Evolutionary conservation across 92 coral and sea anemone species (phyloP).

Genomic region (Zoanthus sociatus): DNA sequence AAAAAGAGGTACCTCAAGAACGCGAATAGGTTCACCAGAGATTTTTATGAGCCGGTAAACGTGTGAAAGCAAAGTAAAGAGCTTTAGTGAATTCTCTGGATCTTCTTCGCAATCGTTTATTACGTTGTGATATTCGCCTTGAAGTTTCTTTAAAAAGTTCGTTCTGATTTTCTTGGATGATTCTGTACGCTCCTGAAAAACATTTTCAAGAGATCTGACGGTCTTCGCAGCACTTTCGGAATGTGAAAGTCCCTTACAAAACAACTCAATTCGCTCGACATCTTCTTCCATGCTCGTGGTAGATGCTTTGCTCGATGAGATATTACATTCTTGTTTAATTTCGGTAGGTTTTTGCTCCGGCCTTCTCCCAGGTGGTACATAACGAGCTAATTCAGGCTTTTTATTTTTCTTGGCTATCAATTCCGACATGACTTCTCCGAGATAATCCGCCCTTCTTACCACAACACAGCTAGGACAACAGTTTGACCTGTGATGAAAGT

Average conservation of each 20-base stretch:
- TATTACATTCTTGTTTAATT: neutral
- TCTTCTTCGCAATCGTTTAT: neutral
- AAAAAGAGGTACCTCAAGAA: constrained; percentile 23
- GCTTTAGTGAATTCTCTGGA: constrained; percentile 26
- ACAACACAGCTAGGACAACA: too few species aligned
- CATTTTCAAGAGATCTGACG: neutral
- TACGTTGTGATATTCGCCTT: constrained; percentile 25
- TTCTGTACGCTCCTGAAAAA: constrained; percentile 26
- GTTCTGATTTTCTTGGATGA: neutral
- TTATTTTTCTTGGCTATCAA: constrained; percentile 18
- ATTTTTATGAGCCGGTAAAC: constrained; percentile 15
- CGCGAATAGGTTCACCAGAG: constrained; percentile 17
- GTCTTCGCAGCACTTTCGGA: constrained; percentile 11
- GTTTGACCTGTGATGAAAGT: neutral
- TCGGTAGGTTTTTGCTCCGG: neutral
- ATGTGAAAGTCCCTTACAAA: constrained; percentile 4
- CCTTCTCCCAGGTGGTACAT: constrained; percentile 38
- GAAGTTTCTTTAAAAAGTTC: constrained; percentile 32
- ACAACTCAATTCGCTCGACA: neutral
- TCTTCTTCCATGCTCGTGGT: neutral
- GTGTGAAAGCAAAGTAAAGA: constrained; percentile 19
- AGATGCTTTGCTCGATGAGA: neutral
- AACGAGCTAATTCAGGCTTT: constrained; percentile 37
- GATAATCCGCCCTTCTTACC: neutral
- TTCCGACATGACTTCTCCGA: neutral